Base-by-base conservation (phyloP, 2,797 vertebrate genomes). In the Arrhamphus sclerolepis region DNA sequence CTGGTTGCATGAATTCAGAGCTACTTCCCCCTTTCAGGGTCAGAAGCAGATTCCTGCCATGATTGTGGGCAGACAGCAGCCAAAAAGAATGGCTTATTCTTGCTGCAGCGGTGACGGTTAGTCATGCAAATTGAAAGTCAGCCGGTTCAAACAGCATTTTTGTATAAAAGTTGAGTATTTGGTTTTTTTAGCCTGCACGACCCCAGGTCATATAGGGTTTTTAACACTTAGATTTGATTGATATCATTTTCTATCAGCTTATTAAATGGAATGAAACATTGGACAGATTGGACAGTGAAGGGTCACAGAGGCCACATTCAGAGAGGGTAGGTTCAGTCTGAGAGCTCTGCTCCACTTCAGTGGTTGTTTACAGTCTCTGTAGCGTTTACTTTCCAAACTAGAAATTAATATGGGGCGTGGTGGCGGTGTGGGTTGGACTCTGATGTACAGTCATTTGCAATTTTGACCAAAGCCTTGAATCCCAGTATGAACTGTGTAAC, bases 51-150 rank as follows among this genome's bases (percentile, higher is more conserved):
- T 89, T 87, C 82, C 79, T 82, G 65, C 58, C 70, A 49, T 84
- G 80, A 59, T 78, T 89, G 89, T 89, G 86, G 89, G 77, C 51
- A 70, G 77, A 38, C 39, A 0, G 67, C 47, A 9, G 56, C 43
- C 47, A 52, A 17, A 38, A 71, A 81, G 74, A 83, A 77, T 52
- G 71, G 48, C 0, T 5, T 11, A 56, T 49, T 83, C 68, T 78
- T 66, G 59, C 57, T 74, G 48, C 46, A 49, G 43, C 43, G 53
- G 28, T 64, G 71, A 72, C 10, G 0, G 49, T 54, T 52, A 71
- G 51, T 58, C 59, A 56, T 74, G 67, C 65, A 84, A 72, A 77
- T 52, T 63, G 62, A 67, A 59, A 70, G 44, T 66, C 61, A 56
- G 49, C 66, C 43, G 18, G 20, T 54, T 55, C 63, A 53, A 62